A percentile compares a stretch with the other conserved stretches of the same genome.
Evolutionary conservation across 2,113 vertebrate species (phyloP).

Genomic region (Campylomormyrus numenius): DNA sequence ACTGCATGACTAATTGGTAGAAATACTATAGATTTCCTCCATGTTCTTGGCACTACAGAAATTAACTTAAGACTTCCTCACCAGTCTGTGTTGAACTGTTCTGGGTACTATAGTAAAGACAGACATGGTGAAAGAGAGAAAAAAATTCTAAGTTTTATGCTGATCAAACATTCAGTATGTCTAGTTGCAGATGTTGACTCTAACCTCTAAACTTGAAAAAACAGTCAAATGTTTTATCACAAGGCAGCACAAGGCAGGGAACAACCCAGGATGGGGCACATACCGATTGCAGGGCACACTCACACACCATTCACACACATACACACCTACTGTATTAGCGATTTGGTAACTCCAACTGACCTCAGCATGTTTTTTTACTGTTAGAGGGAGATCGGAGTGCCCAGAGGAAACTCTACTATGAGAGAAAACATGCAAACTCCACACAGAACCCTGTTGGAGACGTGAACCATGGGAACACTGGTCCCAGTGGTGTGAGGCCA

Average conservation of each 20-base stretch:
- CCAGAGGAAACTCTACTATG: no score
- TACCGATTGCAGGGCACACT: background rate
- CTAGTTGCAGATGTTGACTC: background rate
- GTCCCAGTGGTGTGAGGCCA: background rate
- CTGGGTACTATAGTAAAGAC: background rate
- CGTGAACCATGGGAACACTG: background rate
- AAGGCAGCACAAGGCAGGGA: background rate
- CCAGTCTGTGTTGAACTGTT: background rate
- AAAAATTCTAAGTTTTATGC: background rate
- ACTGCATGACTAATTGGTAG: background rate
- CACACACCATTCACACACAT: background rate
- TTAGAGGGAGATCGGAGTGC: background rate
- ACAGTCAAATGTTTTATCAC: background rate
- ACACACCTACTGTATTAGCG: background rate
- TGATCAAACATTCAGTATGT: background rate
- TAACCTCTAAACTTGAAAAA: background rate
- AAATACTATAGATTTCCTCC: background rate
- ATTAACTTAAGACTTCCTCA: background rate
- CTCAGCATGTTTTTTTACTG: background rate
- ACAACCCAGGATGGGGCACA: background rate
- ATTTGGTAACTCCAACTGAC: background rate
- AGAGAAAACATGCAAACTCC: no score
- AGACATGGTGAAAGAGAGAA: background rate
- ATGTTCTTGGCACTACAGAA: background rate
- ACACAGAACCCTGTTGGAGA: background rate